Evolutionary conservation across 2,797 vertebrate genomes (phyloP).

Genomic region (Rhinichthys osculus): DNA sequence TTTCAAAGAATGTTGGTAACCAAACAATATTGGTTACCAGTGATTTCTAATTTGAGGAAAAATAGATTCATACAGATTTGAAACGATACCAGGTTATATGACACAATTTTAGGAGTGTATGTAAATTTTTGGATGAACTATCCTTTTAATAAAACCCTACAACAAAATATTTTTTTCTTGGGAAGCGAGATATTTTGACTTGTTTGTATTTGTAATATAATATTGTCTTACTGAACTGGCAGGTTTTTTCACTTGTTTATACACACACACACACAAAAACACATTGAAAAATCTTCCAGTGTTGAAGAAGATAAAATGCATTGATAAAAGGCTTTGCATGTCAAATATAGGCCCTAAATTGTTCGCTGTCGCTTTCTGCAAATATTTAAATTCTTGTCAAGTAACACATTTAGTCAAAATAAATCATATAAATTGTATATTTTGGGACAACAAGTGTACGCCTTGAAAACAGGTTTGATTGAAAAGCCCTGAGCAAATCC

Average conservation of each 20-base stretch:
- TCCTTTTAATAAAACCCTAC: background rate
- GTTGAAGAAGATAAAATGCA: background rate
- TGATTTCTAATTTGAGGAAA: background rate
- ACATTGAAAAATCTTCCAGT: background rate
- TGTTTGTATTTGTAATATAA: background rate
- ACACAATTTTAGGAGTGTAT: background rate
- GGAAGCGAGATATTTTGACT: background rate
- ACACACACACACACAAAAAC: background rate
- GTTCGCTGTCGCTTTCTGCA: background rate
- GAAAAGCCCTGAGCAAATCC: constrained; percentile 20
- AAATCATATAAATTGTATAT: background rate
- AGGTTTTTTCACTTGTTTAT: background rate
- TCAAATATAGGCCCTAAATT: background rate
- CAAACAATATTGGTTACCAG: too few species aligned
- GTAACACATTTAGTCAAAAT: background rate
- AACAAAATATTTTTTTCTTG: background rate
- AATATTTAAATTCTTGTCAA: constrained; percentile 4
- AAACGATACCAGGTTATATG: background rate
- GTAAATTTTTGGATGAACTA: background rate
- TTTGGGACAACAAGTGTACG: background rate
- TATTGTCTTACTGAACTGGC: background rate
- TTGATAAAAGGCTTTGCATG: background rate
- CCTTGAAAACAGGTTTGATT: constrained; percentile 31
- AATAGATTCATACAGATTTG: background rate
- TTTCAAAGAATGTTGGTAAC: background rate